Base-by-base conservation (phyloP, 2,888 invertebrate species). In the Melanotus villosus region DNA sequence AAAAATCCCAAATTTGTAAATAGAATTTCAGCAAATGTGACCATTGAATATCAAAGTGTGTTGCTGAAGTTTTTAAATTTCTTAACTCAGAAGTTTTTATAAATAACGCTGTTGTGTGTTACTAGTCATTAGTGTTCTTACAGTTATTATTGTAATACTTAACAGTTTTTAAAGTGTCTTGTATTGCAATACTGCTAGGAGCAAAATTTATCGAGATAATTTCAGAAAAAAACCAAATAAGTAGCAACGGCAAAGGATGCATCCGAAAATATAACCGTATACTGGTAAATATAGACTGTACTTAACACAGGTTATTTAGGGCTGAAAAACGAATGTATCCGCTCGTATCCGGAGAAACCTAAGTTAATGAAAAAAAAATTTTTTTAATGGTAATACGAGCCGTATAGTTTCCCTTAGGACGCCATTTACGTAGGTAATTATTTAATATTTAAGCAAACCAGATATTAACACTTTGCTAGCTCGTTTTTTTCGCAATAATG, bases 51-150 rank as follows among this genome's bases (percentile, higher is more conserved):
- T 64, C 62, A 45, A 23, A 47, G 21, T 32, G 32, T 26, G 45
- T 41, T 50, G 32, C 34, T 23, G 63, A 38, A 38, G 34, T 36
- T 54, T 47, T 16, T 50, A 45, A 47, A 45, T 45, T 45, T 60
- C 47, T 52, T 10, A 38, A 54, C 26, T 26, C 26, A 26, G n/a
- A n/a, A 26, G 7, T 58, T 58, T 58, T 58, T 58, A 58, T 58
- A 58, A 56, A 56, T 56, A 56, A 56, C 56, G 56, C 56, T 56
- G 34, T 45, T 43, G 59, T 60, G 59, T 60, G 59, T 30, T 60
- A 47, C 45, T 47, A 60, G 59, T 60, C 34, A 32, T 18, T 45
- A 57, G 34, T 47, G 23, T 60, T 45, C 43, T 56, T 64, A 14
- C 36, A 63, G 52, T 63, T 63, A 52, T 43, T 41, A 32, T 64